Evolutionary conservation across 92 coral and sea anemone genomes (phyloP).

Genomic region (Anthopleura xanthogrammica): DNA sequence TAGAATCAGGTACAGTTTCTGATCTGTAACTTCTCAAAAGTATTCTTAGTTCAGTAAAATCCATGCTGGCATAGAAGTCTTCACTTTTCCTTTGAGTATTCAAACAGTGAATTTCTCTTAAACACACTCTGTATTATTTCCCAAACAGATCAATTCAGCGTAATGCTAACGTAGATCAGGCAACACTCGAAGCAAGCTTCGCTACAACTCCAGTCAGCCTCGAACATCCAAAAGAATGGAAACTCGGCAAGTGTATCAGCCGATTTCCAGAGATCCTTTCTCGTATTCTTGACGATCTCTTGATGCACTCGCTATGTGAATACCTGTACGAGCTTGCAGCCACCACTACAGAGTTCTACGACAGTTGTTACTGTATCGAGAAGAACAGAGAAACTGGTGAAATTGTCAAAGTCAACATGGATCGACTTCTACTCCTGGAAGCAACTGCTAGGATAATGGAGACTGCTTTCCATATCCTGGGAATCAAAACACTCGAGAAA

Average conservation of each 20-base stretch:
- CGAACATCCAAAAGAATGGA: slow-evolving; percentile 97
- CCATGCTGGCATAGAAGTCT: neutral
- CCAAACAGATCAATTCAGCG: slow-evolving; percentile 85
- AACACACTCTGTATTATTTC: neutral
- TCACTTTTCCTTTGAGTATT: neutral
- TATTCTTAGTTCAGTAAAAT: neutral
- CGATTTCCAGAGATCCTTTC: slow-evolving; percentile 92
- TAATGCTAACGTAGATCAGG: slow-evolving; percentile 75
- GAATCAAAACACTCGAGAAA: slow-evolving; percentile 89
- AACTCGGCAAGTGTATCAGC: slow-evolving; percentile 91
- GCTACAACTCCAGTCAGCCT: slow-evolving; percentile 65
- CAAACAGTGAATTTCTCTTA: neutral
- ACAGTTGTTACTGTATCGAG: slow-evolving; percentile 97
- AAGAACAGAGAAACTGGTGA: slow-evolving; percentile 92
- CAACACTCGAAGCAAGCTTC: slow-evolving; percentile 68
- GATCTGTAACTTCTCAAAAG: neutral
- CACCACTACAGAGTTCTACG: slow-evolving; percentile 95
- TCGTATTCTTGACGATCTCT: slow-evolving; percentile 84
- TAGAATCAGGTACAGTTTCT: slow-evolving; percentile 65
- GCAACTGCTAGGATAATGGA: slow-evolving; percentile 98
- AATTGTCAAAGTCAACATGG: slow-evolving; percentile 72
- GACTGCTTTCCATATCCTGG: slow-evolving; percentile 82
- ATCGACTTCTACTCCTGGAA: slow-evolving; percentile 79
- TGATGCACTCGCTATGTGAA: slow-evolving; percentile 90
- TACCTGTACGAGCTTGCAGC: slow-evolving; percentile 96